These are phyloP conservation scores for Platygyra sinensis DNA, from an alignment of 64 coral and sea anemone genomes.

Conservation along the genomic window DNA sequence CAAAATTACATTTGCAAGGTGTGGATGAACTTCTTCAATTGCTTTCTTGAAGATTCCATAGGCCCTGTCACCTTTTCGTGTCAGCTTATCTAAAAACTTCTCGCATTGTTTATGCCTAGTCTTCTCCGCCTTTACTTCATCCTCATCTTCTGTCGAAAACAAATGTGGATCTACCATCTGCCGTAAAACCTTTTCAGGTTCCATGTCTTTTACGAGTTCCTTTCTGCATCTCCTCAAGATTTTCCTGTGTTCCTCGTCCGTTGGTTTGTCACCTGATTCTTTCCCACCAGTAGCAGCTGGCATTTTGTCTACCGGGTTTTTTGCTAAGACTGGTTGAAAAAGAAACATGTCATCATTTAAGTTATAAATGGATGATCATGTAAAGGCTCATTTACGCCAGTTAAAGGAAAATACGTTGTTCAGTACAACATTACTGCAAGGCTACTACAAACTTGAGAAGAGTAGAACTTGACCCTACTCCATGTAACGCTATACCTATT, in stretches of 20 bases:
- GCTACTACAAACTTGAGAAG: no score
- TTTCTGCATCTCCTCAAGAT: not conserved
- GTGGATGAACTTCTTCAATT: not conserved
- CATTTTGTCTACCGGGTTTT: not conserved
- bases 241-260: not conserved
- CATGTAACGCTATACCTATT: no score
- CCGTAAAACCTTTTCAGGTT: not conserved
- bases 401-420: no score
- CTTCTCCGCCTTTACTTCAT: not conserved
- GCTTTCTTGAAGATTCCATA: not conserved
- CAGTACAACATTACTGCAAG: no score
- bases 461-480: no score
- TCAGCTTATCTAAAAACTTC: not conserved
- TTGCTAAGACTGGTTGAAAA: not conserved
- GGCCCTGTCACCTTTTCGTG: not conserved
- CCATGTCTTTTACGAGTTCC: not conserved
- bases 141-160: not conserved
- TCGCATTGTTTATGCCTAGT: not conserved
- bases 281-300: no score
- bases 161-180: not conserved
- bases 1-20: not conserved
- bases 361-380: no score
- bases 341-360: no score
- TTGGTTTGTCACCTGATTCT: not conserved
- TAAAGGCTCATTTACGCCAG: no score